Conservation (phyloP, 2,113 vertebrate genomes). For the Cygnus buccinator region DNA sequence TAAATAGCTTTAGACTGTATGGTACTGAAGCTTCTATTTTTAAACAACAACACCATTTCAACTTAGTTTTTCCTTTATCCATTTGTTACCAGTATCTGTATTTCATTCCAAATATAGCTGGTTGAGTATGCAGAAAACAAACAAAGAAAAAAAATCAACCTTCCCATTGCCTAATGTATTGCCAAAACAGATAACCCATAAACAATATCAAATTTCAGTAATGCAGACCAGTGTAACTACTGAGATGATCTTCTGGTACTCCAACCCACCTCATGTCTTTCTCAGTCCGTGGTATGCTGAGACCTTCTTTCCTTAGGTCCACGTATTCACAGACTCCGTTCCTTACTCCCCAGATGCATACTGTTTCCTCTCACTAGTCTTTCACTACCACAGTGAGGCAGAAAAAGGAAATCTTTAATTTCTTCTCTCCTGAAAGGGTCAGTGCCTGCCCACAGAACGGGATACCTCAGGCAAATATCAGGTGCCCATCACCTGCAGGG, state of each 20-base stretch:
- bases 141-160: neutral
- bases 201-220: neutral
- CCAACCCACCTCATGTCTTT: neutral
- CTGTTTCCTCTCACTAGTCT: neutral
- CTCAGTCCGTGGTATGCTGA: neutral
- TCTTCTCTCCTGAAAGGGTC: neutral
- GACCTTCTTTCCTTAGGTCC: neutral
- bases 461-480: neutral
- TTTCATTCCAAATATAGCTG: conserved; percentile 9
- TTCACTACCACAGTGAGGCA: neutral
- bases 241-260: neutral
- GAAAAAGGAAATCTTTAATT: neutral
- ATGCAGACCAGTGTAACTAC: neutral
- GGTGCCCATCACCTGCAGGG: rapidly evolving
- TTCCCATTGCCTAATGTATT: neutral
- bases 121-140: neutral
- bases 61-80: neutral
- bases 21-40: conserved; percentile 32
- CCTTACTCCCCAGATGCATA: neutral
- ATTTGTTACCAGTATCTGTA: neutral
- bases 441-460: neutral
- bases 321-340: neutral
- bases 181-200: neutral
- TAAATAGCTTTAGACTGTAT: conserved; percentile 25
- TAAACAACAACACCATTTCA: conserved; percentile 20